Percentiles rank a stretch among this genome's conserved stretches.
Conservation (phyloP, 2,113 vertebrate genomes). For the Muntiacus reevesi region DNA sequence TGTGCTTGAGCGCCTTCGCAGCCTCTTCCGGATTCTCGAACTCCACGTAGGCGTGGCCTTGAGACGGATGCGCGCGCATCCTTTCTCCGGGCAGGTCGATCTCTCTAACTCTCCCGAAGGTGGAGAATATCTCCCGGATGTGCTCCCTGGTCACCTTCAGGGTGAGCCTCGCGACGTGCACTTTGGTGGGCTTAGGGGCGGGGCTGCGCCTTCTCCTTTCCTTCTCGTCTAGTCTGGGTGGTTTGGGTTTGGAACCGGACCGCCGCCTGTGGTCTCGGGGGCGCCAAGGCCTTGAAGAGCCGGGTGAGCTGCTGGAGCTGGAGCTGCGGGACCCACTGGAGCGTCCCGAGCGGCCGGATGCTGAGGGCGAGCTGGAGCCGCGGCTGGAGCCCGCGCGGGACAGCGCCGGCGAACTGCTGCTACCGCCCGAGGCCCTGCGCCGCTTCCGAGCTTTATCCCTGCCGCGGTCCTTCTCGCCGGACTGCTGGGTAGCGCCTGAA, state of each 20-base stretch:
- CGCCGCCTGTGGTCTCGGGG: constrained; percentile 38
- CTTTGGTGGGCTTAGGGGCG: background rate
- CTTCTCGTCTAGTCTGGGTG: background rate
- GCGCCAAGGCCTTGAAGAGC: constrained; percentile 89
- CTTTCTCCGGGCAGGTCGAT: constrained; percentile 95
- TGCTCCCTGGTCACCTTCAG: constrained; percentile 89
- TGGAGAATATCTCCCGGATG: constrained; percentile 97
- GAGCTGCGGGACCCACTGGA: background rate
- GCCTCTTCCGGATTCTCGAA: background rate
- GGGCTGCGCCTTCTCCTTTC: background rate
- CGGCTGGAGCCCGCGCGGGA: background rate
- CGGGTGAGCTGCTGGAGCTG: constrained; percentile 92
- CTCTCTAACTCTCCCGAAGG: constrained; percentile 96
- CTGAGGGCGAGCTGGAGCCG: constrained; percentile 80
- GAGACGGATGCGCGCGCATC: constrained; percentile 79
- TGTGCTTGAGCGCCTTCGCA: background rate
- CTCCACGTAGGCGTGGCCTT: background rate
- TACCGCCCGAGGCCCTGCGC: constrained; percentile 94
- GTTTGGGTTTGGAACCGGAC: background rate
- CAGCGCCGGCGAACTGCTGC: constrained; percentile 88
- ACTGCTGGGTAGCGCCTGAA: constrained; percentile 88
- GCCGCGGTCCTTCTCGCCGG: constrained; percentile 90
- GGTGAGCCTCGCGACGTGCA: background rate
- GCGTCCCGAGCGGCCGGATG: background rate
- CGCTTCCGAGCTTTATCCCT: constrained; percentile 92